Evolutionary conservation across 1,140 invertebrate genomes (phyloP).

Genomic region (Ceratina australensis): DNA sequence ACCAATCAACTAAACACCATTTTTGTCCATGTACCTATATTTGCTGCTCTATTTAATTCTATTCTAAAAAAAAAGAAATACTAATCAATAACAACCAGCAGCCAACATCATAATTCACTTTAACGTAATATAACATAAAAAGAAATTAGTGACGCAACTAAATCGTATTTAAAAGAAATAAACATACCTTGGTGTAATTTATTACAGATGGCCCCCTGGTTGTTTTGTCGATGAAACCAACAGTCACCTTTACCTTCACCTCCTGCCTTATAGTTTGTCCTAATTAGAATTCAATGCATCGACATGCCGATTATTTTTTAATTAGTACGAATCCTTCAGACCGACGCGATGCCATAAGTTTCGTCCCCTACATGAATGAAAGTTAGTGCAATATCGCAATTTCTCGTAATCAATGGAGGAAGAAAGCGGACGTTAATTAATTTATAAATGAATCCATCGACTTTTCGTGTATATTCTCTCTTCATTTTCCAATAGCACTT

Average conservation of each 20-base stretch:
- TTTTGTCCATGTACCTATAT: constrained; percentile 62
- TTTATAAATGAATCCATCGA: constrained; percentile 16
- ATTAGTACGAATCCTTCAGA: constrained; percentile 56
- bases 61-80: constrained; percentile 42
- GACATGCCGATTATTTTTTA: constrained; percentile 33
- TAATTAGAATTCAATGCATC: constrained; percentile 17
- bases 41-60: constrained; percentile 65
- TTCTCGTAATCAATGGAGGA: constrained; percentile 24
- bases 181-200: constrained; percentile 75
- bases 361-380: constrained; percentile 22
- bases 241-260: constrained; percentile 47
- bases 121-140: constrained; percentile 70
- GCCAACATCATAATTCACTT: constrained; percentile 75
- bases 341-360: constrained; percentile 55
- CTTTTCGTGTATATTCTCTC: constrained; percentile 28
- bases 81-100: constrained; percentile 73
- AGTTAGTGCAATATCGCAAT: constrained; percentile 61
- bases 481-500: constrained; percentile 17
- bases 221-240: constrained; percentile 64
- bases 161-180: constrained; percentile 61
- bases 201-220: constrained; percentile 70
- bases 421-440: constrained; percentile 11
- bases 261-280: constrained; percentile 31
- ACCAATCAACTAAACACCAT: constrained; percentile 52
- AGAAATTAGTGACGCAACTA: constrained; percentile 66